phyloP scores from a whole-genome alignment of 2,797 vertebrate genomes.

The Ceyx erithaca region DNA sequence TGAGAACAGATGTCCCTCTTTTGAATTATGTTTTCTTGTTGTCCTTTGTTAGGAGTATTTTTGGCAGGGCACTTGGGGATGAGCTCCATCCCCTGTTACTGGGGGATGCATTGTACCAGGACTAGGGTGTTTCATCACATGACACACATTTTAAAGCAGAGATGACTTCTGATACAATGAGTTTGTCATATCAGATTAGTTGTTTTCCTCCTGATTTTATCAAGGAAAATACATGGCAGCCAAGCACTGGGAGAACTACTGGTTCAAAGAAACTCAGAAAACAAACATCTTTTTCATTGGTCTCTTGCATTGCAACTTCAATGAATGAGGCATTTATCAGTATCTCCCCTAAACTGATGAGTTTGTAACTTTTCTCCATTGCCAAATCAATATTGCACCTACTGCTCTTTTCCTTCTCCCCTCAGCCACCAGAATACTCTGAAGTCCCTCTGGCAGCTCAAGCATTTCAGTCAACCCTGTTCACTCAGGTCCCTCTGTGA shows the following conservation, averaged over 20 bases:
- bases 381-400: neutral
- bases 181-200: constrained; percentile 45
- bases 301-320: neutral
- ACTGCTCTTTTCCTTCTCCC: neutral
- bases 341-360: neutral
- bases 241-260: neutral
- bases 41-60: constrained; percentile 64
- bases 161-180: constrained; percentile 58
- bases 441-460: rapidly evolving
- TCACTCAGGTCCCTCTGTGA: neutral
- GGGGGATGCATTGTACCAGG: constrained; percentile 39
- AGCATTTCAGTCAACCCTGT: neutral
- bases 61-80: constrained; percentile 53
- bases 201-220: constrained; percentile 24
- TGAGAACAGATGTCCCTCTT: constrained; percentile 73
- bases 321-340: neutral
- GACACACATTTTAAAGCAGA: constrained; percentile 55
- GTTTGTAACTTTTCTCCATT: neutral
- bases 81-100: constrained; percentile 50
- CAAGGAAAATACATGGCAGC: neutral
- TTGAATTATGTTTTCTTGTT: constrained; percentile 72
- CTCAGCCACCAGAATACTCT: neutral
- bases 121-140: constrained; percentile 31
- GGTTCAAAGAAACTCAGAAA: neutral
- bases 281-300: neutral